These are phyloP conservation scores for Aldabrachelys gigantea DNA, from an alignment of 2,113 vertebrate species.

Conservation along the genomic window DNA sequence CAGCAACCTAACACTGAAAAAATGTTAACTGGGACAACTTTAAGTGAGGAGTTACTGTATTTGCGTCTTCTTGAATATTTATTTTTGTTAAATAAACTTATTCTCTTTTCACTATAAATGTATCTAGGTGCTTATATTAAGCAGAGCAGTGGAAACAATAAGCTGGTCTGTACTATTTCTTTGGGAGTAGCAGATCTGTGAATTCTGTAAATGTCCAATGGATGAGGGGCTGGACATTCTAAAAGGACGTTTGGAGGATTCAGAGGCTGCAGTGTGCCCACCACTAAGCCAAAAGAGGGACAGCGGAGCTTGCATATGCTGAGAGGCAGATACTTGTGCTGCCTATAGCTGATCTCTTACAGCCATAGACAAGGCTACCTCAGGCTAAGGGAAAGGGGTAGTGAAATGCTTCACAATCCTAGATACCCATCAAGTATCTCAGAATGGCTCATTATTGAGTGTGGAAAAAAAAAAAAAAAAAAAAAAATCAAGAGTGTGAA, in stretches of 20 bases:
- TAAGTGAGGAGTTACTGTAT: neutral
- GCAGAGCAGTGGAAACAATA: neutral
- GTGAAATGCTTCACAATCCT: neutral
- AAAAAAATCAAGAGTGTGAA: neutral
- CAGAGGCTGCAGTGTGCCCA: neutral
- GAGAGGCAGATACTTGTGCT: neutral
- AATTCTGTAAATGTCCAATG: neutral
- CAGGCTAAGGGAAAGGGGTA: neutral
- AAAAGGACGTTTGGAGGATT: neutral
- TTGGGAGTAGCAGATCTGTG: neutral
- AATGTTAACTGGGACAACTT: too few species aligned
- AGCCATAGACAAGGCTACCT: neutral
- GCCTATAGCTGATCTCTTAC: neutral
- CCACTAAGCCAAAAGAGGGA: neutral
- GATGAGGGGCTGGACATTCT: neutral
- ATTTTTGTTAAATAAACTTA: neutral
- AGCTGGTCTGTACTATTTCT: neutral
- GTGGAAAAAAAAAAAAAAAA: neutral
- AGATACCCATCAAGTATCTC: neutral
- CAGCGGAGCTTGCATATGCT: neutral
- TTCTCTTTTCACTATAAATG: neutral
- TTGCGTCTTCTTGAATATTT: neutral
- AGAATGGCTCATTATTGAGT: neutral
- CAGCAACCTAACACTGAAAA: too few species aligned
- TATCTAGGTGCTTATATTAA: neutral